A percentile compares a stretch with the other conserved stretches of the same genome.
Conservation (phyloP, 2,888 invertebrate species). For the Elegia similella region DNA sequence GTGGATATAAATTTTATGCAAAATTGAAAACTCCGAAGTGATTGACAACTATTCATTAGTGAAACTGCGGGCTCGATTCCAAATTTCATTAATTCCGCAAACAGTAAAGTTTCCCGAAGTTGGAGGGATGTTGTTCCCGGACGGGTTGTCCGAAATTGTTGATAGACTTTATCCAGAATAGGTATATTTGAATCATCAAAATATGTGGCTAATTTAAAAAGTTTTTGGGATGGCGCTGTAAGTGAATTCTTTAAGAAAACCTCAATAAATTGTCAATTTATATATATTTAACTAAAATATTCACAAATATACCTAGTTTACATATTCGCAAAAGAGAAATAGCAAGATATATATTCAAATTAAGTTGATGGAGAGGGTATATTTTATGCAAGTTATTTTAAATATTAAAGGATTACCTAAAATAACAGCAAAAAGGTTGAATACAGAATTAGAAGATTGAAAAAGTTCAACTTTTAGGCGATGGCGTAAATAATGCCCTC, state of each 20-base stretch:
- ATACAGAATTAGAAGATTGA: constrained; percentile 32
- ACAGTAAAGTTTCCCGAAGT: constrained; percentile 45
- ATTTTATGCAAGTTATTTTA: background rate
- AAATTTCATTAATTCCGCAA: constrained; percentile 53
- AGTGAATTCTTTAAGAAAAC: background rate
- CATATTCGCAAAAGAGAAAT: too few species aligned
- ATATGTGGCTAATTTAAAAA: constrained; percentile 28
- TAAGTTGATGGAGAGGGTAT: background rate
- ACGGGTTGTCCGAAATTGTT: constrained; percentile 38
- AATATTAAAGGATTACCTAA: constrained; percentile 23
- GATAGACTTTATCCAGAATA: constrained; percentile 35
- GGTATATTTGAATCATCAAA: constrained; percentile 22
- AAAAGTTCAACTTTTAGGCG: constrained; percentile 30
- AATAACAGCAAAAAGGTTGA: constrained; percentile 32
- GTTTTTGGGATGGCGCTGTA: constrained; percentile 11
- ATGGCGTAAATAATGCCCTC: constrained; percentile 37
- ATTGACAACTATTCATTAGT: constrained; percentile 32
- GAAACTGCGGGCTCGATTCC: constrained; percentile 32
- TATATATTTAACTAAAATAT: background rate
- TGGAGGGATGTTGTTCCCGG: constrained; percentile 25
- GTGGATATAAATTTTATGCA: constrained; percentile 1
- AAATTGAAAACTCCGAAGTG: constrained; percentile 25
- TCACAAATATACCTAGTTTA: too few species aligned
- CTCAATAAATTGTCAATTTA: background rate
- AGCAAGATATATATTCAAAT: background rate